Conservation (phyloP, 2,888 invertebrate species). For the Drosophila rubida region DNA sequence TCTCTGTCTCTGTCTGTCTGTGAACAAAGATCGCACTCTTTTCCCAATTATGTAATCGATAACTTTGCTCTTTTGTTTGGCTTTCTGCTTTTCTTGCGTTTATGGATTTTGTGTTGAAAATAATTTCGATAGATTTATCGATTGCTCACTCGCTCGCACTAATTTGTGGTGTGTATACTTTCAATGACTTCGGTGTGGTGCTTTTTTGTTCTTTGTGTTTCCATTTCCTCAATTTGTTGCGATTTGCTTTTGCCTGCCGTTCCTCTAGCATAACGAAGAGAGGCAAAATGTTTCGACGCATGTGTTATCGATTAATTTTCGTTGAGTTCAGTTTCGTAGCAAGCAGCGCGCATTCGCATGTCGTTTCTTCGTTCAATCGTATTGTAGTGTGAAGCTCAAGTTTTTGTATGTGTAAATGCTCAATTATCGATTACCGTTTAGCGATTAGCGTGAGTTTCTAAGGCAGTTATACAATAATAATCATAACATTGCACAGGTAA, state of each 20-base stretch:
- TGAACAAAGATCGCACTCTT: conserved; percentile 21
- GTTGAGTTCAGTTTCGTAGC: conserved; percentile 37
- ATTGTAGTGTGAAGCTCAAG: conserved; percentile 16
- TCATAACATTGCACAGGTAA: conserved; percentile 56
- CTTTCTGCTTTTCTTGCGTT: conserved; percentile 6
- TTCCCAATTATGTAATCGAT: conserved; percentile 19
- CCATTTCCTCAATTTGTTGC: conserved; percentile 27
- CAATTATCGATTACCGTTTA: neutral
- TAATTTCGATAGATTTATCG: conserved; percentile 38
- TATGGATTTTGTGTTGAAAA: conserved; percentile 8
- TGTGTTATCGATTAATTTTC: conserved; percentile 18
- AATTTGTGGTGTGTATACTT: conserved; percentile 78
- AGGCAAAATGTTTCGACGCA: neutral
- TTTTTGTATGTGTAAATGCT: conserved; percentile 24
- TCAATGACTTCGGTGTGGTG: conserved; percentile 41
- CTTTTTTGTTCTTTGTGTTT: conserved; percentile 31
- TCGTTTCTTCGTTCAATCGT: conserved; percentile 17
- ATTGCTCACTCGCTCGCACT: conserved; percentile 61
- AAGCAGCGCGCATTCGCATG: conserved; percentile 74
- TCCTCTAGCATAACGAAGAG: neutral
- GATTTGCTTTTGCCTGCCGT: conserved; percentile 32
- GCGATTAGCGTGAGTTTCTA: conserved; percentile 30
- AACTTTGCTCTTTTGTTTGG: conserved; percentile 6
- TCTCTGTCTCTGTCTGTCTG: conserved; percentile 8
- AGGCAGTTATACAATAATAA: conserved; percentile 30